Percentiles rank a stretch among this genome's conserved stretches.
These are phyloP conservation scores for Quadroppia sp. DNA, from an alignment of 2,888 invertebrate species.

Conservation along the genomic window DNA sequence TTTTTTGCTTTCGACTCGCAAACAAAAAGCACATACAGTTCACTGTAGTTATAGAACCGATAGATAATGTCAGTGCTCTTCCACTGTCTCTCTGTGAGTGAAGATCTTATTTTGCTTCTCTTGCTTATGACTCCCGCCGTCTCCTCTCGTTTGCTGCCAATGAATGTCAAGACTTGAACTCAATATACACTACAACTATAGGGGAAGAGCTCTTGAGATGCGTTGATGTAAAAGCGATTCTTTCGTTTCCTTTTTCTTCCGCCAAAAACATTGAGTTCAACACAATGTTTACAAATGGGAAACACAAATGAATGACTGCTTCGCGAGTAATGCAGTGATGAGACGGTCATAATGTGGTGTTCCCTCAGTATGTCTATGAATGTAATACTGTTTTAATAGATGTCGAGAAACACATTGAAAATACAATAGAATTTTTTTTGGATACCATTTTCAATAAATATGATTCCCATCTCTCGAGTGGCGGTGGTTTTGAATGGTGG, in stretches of 20 bases:
- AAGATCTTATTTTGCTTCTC: not conserved
- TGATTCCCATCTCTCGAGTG: not conserved
- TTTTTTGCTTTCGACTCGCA: not conserved
- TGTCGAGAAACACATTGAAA: not conserved
- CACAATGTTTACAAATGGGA: constrained; percentile 14
- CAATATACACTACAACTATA: not conserved
- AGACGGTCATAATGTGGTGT: not conserved
- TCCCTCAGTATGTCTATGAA: not conserved
- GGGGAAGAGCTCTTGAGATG: not conserved
- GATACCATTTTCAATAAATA: not conserved
- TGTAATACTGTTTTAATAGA: too few species aligned
- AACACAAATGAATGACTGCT: constrained; percentile 1
- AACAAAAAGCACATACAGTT: not conserved
- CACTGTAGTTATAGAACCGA: not conserved
- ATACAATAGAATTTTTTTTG: too few species aligned
- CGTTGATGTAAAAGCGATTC: constrained; percentile 12
- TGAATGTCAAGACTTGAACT: not conserved
- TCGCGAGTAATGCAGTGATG: not conserved
- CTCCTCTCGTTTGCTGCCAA: not conserved
- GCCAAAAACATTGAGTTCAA: not conserved
- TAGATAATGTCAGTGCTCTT: not conserved
- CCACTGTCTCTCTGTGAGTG: not conserved
- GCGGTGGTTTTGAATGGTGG: too few species aligned
- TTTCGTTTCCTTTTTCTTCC: constrained; percentile 25
- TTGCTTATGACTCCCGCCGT: constrained; percentile 9